Conservation (phyloP, 1,140 invertebrate genomes). For the Euschistus heros region DNA sequence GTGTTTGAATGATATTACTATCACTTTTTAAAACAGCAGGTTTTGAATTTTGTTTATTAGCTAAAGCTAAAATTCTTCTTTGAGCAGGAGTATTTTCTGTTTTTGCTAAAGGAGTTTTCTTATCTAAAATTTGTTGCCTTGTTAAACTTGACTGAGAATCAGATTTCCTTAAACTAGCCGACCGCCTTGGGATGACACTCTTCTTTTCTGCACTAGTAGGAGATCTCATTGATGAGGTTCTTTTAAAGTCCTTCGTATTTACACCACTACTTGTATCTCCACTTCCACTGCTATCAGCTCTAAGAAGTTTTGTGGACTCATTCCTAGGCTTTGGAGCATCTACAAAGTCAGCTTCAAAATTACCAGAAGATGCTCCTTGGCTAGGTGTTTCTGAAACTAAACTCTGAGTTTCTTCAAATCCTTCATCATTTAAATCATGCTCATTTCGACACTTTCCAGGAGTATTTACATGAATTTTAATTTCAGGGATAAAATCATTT, state of each 20-base stretch:
- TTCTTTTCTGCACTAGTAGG: constrained; percentile 25
- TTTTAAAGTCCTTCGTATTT: constrained; percentile 29
- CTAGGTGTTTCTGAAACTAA: constrained; percentile 73
- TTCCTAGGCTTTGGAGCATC: constrained; percentile 32
- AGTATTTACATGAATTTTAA: constrained; percentile 34
- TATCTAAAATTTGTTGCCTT: constrained; percentile 22
- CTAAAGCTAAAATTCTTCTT: constrained; percentile 23
- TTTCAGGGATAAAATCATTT: constrained; percentile 38
- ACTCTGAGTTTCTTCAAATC: constrained; percentile 80
- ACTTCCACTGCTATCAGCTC: constrained; percentile 33
- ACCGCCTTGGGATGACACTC: constrained; percentile 33
- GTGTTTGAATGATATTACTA: constrained; percentile 19
- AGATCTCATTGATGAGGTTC: constrained; percentile 32
- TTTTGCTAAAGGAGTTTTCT: constrained; percentile 29
- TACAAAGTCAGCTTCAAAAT: constrained; percentile 51
- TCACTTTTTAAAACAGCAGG: constrained; percentile 21
- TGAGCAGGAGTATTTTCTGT: constrained; percentile 25
- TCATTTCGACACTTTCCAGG: constrained; percentile 38
- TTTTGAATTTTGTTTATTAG: constrained; percentile 21
- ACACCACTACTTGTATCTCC: constrained; percentile 29
- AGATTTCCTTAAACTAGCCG: constrained; percentile 35
- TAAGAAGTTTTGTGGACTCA: constrained; percentile 25
- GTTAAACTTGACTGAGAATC: constrained; percentile 30
- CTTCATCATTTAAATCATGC: constrained; percentile 70
- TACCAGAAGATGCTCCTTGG: constrained; percentile 62